Conservation (phyloP, 35 echinoderm and acorn worm genomes). For the Heliocidaris tuberculata region DNA sequence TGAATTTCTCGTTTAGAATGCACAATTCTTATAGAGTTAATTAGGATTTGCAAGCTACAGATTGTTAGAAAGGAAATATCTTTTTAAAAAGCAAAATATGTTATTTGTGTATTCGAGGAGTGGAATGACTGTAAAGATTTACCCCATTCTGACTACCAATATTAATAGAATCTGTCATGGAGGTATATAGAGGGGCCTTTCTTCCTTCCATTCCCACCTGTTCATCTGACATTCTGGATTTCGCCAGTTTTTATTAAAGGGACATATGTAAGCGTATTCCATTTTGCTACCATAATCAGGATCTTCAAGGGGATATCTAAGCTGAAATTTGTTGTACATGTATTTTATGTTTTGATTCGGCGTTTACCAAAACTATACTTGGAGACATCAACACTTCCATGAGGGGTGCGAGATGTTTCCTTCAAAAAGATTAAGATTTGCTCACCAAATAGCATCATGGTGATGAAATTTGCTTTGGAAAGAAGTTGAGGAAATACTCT, state of each 20-base stretch:
- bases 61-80: too few relatives aligned
- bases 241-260: background rate
- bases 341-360: background rate
- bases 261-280: background rate
- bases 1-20: too few relatives aligned
- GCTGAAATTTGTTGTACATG: too few relatives aligned
- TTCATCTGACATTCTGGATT: background rate
- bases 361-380: background rate
- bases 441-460: constrained; percentile 31
- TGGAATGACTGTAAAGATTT: too few relatives aligned
- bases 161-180: too few relatives aligned
- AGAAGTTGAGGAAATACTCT: constrained; percentile 35
- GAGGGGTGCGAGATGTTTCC: background rate
- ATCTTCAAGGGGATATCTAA: too few relatives aligned
- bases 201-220: background rate
- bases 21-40: too few relatives aligned
- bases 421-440: background rate
- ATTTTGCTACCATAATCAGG: too few relatives aligned
- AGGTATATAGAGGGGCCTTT: background rate
- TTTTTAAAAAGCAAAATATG: too few relatives aligned
- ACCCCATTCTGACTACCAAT: too few relatives aligned
- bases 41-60: too few relatives aligned
- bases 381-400: background rate
- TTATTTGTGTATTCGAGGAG: too few relatives aligned
- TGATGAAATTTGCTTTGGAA: constrained; percentile 26